Conservation (phyloP, 2,888 invertebrate species). For the Melanostoma mellinum region DNA sequence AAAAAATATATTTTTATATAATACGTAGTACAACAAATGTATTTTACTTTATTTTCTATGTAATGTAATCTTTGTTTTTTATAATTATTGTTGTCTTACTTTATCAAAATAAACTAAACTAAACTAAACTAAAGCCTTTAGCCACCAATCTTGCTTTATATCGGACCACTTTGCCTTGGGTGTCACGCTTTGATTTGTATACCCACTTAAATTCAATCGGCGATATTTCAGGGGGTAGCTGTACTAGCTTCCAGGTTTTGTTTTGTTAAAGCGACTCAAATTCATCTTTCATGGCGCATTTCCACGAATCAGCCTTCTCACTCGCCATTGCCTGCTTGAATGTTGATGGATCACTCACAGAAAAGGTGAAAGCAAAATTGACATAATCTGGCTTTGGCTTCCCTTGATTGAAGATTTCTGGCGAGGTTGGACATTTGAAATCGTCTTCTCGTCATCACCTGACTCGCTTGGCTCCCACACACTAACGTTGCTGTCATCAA, state of each 20-base stretch:
- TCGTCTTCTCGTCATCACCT: conserved; percentile 1
- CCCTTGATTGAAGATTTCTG: conserved; percentile 36
- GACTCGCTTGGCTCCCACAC: conserved; percentile 20
- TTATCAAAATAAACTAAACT: too few species aligned
- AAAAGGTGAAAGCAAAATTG: conserved; percentile 39
- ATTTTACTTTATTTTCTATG: too few species aligned
- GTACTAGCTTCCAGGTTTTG: conserved; percentile 24
- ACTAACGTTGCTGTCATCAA: conserved; percentile 21
- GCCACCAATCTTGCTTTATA: conserved; percentile 50
- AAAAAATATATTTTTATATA: too few species aligned
- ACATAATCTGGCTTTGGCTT: conserved; percentile 46
- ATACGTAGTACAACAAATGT: too few species aligned
- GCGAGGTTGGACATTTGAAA: conserved; percentile 22
- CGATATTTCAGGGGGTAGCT: conserved; percentile 15
- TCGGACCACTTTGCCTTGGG: conserved; percentile 24
- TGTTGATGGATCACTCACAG: conserved; percentile 21
- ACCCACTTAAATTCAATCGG: conserved; percentile 33
- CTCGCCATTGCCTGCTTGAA: conserved; percentile 42
- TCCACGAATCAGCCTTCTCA: conserved; percentile 44
- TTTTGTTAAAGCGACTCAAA: conserved; percentile 34
- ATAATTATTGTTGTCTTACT: too few species aligned
- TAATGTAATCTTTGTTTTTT: too few species aligned
- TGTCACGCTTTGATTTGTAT: conserved; percentile 38
- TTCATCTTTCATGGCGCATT: conserved; percentile 42
- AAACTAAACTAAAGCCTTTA: too few species aligned